phyloP scores from a whole-genome alignment of 2,113 vertebrate species.

The Entelurus aequoreus region DNA sequence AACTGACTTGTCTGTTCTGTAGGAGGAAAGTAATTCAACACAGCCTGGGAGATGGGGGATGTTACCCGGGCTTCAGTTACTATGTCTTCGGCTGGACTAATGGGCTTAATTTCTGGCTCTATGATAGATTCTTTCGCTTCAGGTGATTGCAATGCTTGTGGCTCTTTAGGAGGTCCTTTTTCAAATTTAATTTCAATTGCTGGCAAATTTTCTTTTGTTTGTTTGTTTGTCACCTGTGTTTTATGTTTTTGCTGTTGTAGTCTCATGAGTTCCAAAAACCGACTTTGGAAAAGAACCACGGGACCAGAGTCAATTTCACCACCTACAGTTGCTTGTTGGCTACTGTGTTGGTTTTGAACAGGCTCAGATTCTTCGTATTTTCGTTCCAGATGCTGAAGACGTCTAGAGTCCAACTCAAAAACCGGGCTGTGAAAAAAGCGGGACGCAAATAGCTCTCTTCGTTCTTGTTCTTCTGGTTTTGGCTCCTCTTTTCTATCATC shows the following conservation, averaged over 20 bases:
- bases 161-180: conserved; percentile 69
- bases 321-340: conserved; percentile 74
- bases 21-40: conserved; percentile 42
- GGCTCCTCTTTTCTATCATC: conserved; percentile 94
- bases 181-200: conserved; percentile 61
- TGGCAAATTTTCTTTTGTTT: conserved; percentile 63
- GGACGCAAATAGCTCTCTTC: conserved; percentile 91
- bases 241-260: conserved; percentile 87
- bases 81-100: conserved; percentile 60
- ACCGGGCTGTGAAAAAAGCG: conserved; percentile 96
- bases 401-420: conserved; percentile 93
- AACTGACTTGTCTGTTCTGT: conserved; percentile 37
- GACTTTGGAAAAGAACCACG: conserved; percentile 91
- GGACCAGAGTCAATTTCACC: conserved; percentile 79
- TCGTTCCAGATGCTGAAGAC: conserved; percentile 89
- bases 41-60: conserved; percentile 36
- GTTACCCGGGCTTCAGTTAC: conserved; percentile 48
- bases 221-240: conserved; percentile 72
- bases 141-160: conserved; percentile 60
- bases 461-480: conserved; percentile 91
- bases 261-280: conserved; percentile 83
- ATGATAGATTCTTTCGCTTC: conserved; percentile 41
- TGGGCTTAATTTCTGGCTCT: conserved; percentile 54
- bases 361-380: conserved; percentile 87
- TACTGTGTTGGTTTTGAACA: conserved; percentile 66